phyloP scores from a whole-genome alignment of 1,140 invertebrate genomes.

The Dinoponera quadriceps region DNA sequence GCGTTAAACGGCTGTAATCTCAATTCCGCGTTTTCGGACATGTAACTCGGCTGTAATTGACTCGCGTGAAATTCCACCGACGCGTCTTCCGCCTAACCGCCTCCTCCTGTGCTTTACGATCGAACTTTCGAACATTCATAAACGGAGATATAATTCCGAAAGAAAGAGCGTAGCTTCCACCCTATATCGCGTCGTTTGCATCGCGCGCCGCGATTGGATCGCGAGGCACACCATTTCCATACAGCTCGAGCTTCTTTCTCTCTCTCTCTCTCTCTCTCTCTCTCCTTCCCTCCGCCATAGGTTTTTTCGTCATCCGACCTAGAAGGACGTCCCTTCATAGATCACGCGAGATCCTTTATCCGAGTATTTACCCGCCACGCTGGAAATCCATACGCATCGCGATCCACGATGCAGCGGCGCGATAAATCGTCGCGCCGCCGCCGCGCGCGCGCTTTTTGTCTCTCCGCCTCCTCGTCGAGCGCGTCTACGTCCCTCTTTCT shows the following conservation, averaged over 20 bases:
- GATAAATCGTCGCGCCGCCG: conserved; percentile 54
- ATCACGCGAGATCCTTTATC: conserved; percentile 59
- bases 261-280: too few relatives aligned
- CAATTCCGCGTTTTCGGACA: too few relatives aligned
- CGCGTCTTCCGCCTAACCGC: too few relatives aligned
- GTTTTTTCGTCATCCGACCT: conserved; percentile 54
- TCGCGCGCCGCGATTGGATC: conserved; percentile 35
- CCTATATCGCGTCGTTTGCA: conserved; percentile 15
- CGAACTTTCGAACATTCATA: background rate
- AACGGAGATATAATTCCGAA: background rate
- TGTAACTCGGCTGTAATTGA: too few relatives aligned
- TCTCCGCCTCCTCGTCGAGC: conserved; percentile 26
- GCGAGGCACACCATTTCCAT: conserved; percentile 6
- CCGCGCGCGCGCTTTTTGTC: conserved; percentile 50
- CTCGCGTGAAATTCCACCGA: too few relatives aligned
- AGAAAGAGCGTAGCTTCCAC: background rate
- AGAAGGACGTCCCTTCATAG: conserved; percentile 39
- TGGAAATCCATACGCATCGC: conserved; percentile 59
- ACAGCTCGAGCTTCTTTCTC: background rate
- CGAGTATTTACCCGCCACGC: conserved; percentile 54
- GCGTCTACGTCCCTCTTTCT: background rate
- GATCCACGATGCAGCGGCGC: conserved; percentile 52
- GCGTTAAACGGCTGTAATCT: too few relatives aligned
- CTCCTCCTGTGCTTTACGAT: background rate
- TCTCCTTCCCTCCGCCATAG: background rate